These are phyloP conservation scores for Cromileptes altivelis DNA, from an alignment of 2,113 vertebrate genomes.

Conservation along the genomic window DNA sequence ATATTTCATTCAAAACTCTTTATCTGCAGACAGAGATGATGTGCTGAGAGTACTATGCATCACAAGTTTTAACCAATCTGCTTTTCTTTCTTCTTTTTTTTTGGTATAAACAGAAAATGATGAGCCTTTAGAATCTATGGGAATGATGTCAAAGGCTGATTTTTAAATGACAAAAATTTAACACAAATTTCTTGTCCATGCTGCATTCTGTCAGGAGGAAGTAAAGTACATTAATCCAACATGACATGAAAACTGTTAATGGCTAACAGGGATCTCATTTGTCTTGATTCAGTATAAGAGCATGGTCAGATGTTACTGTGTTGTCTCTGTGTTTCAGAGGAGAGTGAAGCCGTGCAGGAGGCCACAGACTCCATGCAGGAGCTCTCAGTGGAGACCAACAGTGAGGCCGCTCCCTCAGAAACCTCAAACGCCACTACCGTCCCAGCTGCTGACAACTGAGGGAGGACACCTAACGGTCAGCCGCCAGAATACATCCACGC, in stretches of 20 bases:
- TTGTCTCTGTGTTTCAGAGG: slow-evolving; percentile 62
- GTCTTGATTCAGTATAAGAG: not conserved
- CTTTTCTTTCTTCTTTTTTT: no score
- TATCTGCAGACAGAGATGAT: no score
- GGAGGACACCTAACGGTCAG: not conserved
- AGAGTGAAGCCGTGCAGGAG: slow-evolving; percentile 61
- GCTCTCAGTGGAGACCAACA: slow-evolving; percentile 66
- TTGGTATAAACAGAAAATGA: no score
- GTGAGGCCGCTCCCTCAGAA: slow-evolving; percentile 52
- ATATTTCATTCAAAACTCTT: no score
- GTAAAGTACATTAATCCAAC: not conserved
- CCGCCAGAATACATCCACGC: not conserved
- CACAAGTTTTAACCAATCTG: no score
- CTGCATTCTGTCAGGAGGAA: not conserved
- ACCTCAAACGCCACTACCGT: slow-evolving; percentile 27
- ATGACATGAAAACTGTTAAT: not conserved
- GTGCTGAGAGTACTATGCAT: no score
- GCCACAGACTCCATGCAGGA: slow-evolving; percentile 72
- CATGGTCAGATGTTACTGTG: fast-evolving
- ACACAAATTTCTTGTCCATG: not conserved
- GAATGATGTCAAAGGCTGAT: no score
- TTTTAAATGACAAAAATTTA: no score
- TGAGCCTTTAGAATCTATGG: no score
- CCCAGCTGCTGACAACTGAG: slow-evolving; percentile 73
- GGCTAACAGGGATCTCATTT: no score